Percentiles rank a stretch among this genome's conserved stretches.
Conservation (phyloP, 2,797 vertebrate genomes). For the Heteromormyrus szaboi region DNA sequence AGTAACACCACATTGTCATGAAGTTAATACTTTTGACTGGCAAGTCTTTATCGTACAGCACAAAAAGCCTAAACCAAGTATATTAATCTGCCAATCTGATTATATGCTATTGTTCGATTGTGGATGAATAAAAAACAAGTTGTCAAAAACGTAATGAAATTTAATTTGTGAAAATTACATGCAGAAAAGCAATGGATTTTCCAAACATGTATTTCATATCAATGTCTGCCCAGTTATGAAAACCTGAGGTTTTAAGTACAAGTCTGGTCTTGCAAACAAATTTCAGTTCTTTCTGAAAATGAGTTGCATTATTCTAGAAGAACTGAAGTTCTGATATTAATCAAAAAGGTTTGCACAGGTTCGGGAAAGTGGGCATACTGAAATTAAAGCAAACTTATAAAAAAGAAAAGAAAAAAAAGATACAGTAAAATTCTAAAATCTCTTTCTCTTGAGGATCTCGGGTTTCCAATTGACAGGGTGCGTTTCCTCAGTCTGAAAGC, state of each 20-base stretch:
- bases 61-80: background rate
- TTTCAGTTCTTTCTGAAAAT: background rate
- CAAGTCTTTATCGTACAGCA: background rate
- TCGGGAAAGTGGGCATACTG: background rate
- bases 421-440: constrained; percentile 68
- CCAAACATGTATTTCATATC: background rate
- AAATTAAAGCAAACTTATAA: constrained; percentile 33
- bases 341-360: background rate
- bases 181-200: background rate
- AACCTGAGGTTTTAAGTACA: background rate
- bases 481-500: constrained; percentile 82
- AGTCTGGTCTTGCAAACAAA: background rate
- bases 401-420: constrained; percentile 22
- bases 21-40: background rate
- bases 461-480: constrained; percentile 98
- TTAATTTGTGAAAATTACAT: constrained; percentile 5
- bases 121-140: background rate
- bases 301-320: background rate
- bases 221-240: background rate
- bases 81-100: background rate
- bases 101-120: background rate
- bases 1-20: background rate
- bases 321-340: background rate
- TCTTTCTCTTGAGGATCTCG: constrained; percentile 96
- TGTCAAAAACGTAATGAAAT: background rate